Evolutionary conservation across 2,888 invertebrate genomes (phyloP), one percentile per base, ranked within the genome.

Genomic region (Conops quadrifasciatus): DNA sequence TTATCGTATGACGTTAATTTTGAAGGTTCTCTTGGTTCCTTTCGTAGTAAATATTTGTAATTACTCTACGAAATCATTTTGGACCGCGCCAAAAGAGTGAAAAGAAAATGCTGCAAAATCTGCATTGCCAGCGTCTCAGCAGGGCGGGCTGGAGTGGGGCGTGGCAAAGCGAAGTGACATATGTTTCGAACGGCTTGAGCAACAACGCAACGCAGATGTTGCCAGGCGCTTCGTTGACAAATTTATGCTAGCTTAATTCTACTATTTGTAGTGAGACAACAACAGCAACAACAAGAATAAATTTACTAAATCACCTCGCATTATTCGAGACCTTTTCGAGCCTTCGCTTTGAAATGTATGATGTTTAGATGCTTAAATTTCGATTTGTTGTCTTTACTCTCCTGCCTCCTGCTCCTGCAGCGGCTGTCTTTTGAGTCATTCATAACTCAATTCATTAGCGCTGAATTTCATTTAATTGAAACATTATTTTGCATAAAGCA

Each of bases 401-500:
- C n/a, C 16, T 7, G 26, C 43, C 63, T 45, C 15, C 60, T 49
- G 36, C 49, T 60, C 43, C 73, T 59, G 75, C 68, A 24, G 72
- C 72, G 75, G 79, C 71, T 72, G 71, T 73, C 73, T 45, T 62
- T 64, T 70, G 60, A 67, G 63, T 51, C 69, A 26, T 68, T 19
- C 75, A 76, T 77, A 77, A 79, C 76, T 73, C 60, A 66, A 59
- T 75, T 76, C 78, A 81, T 79, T 82, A 80, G 81, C 81, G 60
- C 73, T 78, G 76, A 79, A 78, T 78, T 79, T 74, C 76, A 77
- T 80, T 79, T 81, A 83, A 82, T 83, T 82, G 83, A 82, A 83
- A 83, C 83, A 83, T 83, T 82, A 83, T 82, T 83, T 83, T 83
- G 82, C 82, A 83, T 83, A 81, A 81, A 80, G 21, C 45, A 59